Base-by-base conservation (phyloP, 2,888 invertebrate species). In the Agrochola litura region DNA sequence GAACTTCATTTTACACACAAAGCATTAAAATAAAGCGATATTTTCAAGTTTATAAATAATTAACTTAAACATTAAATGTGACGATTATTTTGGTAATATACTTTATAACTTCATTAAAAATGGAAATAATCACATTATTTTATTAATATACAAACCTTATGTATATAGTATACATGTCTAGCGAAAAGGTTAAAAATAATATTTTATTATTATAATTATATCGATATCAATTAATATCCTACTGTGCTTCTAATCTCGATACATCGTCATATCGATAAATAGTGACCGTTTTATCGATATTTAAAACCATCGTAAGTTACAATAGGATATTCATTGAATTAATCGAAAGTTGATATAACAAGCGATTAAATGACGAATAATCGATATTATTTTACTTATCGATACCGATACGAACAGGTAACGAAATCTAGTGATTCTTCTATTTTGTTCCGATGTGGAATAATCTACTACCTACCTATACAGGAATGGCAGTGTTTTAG, bases 1-100 rank as follows among this genome's bases (percentile, higher is more conserved):
- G 76, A 82, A 89, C 83, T 84, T 84, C 67, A 83, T 79, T 76
- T 79, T 76, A 82, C 73, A 84, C 86, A 89, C 69, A 86, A 86
- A 84, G 85, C 87, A 72, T 81, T 90, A 70, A 81, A 82, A 79
- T 80, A 81, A 88, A 85, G 82, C 87, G 63, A 78, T 78, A 77
- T 79, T 66, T 79, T 78, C 64, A 84, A 56, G 72, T 77, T 78
- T 70, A 90, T 86, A 90, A 86, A 89, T 89, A 88, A 83, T 89
- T 83, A 83, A 84, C 86, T 88, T 89, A 89, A 82, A 86, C 80
- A 81, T 79, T 90, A 81, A 83, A 88, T 88, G 89, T 87, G 90
- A 89, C 87, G 85, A 86, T 89, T 85, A 89, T 89, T 90, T 90
- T 89, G 89, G 89, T 90, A 86, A 86, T 87, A 87, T 84, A 83